Evolutionary conservation across 2,888 invertebrate species (phyloP), one percentile per base, ranked within the genome.

Genomic region (Troides aeacus): DNA sequence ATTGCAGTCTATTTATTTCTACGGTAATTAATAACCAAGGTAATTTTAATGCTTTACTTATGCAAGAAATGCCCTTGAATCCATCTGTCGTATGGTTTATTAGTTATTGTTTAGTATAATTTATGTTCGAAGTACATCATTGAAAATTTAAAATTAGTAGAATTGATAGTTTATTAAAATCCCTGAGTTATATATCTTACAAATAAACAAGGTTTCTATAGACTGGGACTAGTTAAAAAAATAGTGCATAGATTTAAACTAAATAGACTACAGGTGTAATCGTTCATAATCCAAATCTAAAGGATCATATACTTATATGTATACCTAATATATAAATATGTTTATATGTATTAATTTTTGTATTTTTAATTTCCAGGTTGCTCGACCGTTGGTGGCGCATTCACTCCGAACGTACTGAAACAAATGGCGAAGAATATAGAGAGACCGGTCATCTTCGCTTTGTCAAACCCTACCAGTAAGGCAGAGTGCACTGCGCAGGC

Each of bases 401-500:
- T 99, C 86, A 98, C 97, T 0, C 94, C 96, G 10, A 95, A 96
- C 75, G 95, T 99, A 64, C 89, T 99, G 65, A 92, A 94, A 79
- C 95, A 95, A 76, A 99, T 99, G 99, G 97, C 95, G 0, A 87
- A 93, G 70, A 96, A 96, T 83, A 97, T 98, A 76, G 95, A 98
- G 5, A 94, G 96, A 66, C 99, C 99, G 0, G 94, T 99, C 76
- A 96, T 99, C 74, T 99, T 99, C 85, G 99, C 99, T 15, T 94
- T 99, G 59, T 99, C 99, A 77, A 99, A 99, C 92, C 99, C 99
- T 8, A 99, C 99, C 0, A 96, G 95, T 87, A 98, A 97, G 93
- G 98, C 99, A 0, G 99, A 99, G 89, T 99, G 99, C 84, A 99
- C 99, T 0, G 99, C 99, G 3, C 97, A 99, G 80, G 96, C 96